Evolutionary conservation across 2,888 invertebrate species (phyloP).

Genomic region (Gari tellinella): DNA sequence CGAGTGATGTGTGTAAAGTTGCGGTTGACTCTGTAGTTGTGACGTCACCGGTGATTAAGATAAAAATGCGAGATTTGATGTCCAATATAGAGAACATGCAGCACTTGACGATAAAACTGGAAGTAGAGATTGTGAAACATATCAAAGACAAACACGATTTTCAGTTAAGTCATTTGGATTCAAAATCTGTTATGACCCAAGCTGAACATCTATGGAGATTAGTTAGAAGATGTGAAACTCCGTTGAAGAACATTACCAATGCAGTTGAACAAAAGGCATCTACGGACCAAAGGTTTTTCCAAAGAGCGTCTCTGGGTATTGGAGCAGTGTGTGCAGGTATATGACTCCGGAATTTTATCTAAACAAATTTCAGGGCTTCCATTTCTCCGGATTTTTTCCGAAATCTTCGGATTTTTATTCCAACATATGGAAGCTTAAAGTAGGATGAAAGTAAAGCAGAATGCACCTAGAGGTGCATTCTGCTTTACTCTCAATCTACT

Average conservation of each 20-base stretch:
- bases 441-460: too few species aligned
- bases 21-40: conserved; percentile 61
- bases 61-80: conserved; percentile 49
- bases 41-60: conserved; percentile 53
- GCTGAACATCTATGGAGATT: conserved; percentile 56
- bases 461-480: too few species aligned
- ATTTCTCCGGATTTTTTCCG: too few species aligned
- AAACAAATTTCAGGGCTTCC: too few species aligned
- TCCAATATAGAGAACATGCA: conserved; percentile 44
- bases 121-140: conserved; percentile 47
- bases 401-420: too few species aligned
- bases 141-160: conserved; percentile 41
- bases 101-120: conserved; percentile 53
- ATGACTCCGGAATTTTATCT: too few species aligned
- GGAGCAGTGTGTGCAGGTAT: conserved; percentile 68
- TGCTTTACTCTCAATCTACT: too few species aligned
- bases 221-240: conserved; percentile 39
- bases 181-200: conserved; percentile 51
- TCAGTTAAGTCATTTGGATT: conserved; percentile 47
- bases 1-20: conserved; percentile 60
- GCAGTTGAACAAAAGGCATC: conserved; percentile 58
- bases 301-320: conserved; percentile 57
- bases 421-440: too few species aligned
- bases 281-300: conserved; percentile 58
- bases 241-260: conserved; percentile 43